These are phyloP conservation scores for Dolichallabes microphthalmus DNA, from an alignment of 2,113 vertebrate genomes.

Conservation along the genomic window DNA sequence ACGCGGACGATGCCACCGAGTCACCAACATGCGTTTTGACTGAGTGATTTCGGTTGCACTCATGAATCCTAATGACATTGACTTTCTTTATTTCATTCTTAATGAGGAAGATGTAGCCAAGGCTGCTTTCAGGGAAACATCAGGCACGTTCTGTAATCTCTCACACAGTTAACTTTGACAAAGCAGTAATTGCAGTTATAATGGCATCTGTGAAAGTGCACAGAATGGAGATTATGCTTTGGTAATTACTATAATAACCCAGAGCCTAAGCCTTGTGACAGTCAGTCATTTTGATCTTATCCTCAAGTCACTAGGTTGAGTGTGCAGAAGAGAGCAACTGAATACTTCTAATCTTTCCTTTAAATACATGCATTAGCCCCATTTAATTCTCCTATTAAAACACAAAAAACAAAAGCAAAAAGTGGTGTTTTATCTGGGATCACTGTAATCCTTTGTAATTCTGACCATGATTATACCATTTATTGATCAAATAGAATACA, in stretches of 20 bases:
- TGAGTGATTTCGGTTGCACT: conserved; percentile 4
- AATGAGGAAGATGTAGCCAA: conserved; percentile 13
- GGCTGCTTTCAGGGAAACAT: conserved; percentile 35
- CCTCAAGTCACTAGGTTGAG: conserved; percentile 33
- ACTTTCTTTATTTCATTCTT: conserved; percentile 22
- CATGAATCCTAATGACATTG: conserved; percentile 30
- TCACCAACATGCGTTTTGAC: background rate
- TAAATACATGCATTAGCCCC: background rate
- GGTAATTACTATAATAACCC: conserved; percentile 58
- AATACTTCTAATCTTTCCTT: conserved; percentile 17
- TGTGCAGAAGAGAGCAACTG: background rate
- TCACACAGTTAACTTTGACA: conserved; percentile 45
- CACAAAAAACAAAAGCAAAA: background rate
- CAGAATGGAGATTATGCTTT: conserved; percentile 55
- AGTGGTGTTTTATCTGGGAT: background rate
- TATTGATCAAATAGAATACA: background rate
- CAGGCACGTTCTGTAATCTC: conserved; percentile 35
- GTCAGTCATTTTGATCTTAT: conserved; percentile 52
- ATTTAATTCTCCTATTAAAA: conserved; percentile 11
- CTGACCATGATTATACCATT: background rate
- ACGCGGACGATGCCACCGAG: background rate
- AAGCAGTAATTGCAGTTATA: conserved; percentile 45
- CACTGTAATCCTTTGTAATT: background rate
- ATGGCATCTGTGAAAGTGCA: conserved; percentile 39
- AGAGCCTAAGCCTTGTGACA: conserved; percentile 52